Percentiles rank a stretch among this genome's conserved stretches.
phyloP scores from a whole-genome alignment of 2,888 invertebrate species.

The Tortricodes alternella region DNA sequence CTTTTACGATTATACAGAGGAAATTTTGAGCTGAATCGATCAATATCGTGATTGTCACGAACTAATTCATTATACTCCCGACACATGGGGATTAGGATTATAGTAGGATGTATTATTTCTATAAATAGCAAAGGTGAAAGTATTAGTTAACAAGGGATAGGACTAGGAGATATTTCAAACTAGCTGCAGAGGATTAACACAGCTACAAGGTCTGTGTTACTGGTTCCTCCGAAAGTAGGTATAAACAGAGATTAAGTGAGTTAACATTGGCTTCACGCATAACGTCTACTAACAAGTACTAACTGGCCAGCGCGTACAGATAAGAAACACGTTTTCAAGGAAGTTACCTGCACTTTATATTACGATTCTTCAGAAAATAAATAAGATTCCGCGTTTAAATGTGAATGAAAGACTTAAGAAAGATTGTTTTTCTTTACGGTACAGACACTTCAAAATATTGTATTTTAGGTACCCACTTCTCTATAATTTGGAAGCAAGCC shows the following conservation, averaged over 20 bases:
- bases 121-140: too few species aligned
- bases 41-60: too few species aligned
- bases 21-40: too few species aligned
- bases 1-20: too few species aligned
- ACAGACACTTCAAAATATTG: constrained; percentile 21
- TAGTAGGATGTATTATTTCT: too few species aligned
- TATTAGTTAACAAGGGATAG: too few species aligned
- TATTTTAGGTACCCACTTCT: constrained; percentile 18
- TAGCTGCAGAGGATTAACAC: too few species aligned
- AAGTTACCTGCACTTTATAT: not conserved
- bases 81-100: too few species aligned
- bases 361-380: not conserved
- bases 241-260: not conserved
- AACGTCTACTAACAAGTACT: constrained; percentile 4
- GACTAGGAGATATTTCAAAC: too few species aligned
- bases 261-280: not conserved
- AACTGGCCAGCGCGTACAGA: not conserved
- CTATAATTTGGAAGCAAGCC: constrained; percentile 17
- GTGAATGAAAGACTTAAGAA: not conserved
- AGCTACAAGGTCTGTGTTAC: too few species aligned
- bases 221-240: not conserved
- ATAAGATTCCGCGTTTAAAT: not conserved
- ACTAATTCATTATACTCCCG: too few species aligned
- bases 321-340: not conserved
- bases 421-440: constrained; percentile 1